A percentile compares a stretch with the other conserved stretches of the same genome.
Conservation (phyloP, 2,797 vertebrate genomes). For the Zalophus californianus region DNA sequence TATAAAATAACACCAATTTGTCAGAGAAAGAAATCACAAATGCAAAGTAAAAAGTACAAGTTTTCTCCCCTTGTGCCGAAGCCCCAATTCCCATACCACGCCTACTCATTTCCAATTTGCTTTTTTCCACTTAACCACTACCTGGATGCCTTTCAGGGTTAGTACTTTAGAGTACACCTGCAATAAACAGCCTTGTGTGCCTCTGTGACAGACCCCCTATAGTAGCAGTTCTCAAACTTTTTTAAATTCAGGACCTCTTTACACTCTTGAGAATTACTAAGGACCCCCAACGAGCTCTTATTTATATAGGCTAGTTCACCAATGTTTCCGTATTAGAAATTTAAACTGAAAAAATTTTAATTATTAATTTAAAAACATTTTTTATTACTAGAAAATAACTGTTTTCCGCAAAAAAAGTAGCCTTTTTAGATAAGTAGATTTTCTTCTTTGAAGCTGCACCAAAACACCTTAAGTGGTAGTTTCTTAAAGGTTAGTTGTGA, state of each 20-base stretch:
- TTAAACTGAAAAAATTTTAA: not conserved
- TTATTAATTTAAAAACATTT: constrained; percentile 16
- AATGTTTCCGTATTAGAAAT: constrained; percentile 4
- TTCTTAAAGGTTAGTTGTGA: not conserved
- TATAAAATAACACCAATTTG: not conserved
- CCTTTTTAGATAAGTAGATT: not conserved
- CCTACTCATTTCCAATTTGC: not conserved
- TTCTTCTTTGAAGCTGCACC: not conserved
- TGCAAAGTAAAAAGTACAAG: not conserved
- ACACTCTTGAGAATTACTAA: not conserved
- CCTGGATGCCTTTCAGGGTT: not conserved
- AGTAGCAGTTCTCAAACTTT: not conserved
- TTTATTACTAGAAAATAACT: not conserved
- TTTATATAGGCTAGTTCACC: not conserved
- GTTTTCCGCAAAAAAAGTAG: not conserved
- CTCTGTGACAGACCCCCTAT: not conserved
- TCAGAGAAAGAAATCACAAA: not conserved
- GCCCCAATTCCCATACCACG: not conserved
- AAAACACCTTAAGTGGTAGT: not conserved
- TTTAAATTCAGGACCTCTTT: not conserved
- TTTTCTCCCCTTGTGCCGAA: not conserved
- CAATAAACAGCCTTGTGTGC: not conserved
- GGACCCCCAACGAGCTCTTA: not conserved
- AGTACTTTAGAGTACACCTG: not conserved
- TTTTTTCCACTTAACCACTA: not conserved